Evolutionary conservation across 2,888 invertebrate species (phyloP), one percentile per base, ranked within the genome.

Genomic region (Caenorhabditis virilis): DNA sequence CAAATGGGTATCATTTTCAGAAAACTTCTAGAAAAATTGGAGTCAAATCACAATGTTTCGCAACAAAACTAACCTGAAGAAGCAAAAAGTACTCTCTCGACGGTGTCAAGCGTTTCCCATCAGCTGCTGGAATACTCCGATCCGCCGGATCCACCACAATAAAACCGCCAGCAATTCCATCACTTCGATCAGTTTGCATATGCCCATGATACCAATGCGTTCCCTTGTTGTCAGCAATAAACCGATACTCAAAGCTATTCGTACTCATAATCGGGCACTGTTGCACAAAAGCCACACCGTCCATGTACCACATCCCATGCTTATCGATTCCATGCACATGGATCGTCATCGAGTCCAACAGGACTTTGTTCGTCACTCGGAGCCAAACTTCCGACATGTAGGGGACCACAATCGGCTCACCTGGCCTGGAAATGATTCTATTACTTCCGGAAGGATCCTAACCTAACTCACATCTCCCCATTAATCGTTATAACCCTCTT

Each of bases 281-380:
- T 54, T 80, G 80, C 2, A 80, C 67, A 43, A 74, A 76, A 5
- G 79, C 72, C 11, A 78, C 78, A 5, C 78, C 78, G 46, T 78
- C 78, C 43, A 68, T 77, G 64, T 58, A 79, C 80, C 80, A 80
- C 58, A 78, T 56, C 38, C 59, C 58, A 23, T 71, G 59, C 48
- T 80, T 80, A 55, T 80, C 78, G 30, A 80, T 60, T 25, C 80
- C 80, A 41, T 80, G 80, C 7, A 80, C 63, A 41, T 80, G 80
- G 9, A 80, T 54, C 5, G 78, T 78, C 23, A 79, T 47, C 1
- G 74, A 68, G 43, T 81, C 78, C 41, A 72, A 53, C 15, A 74
- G 52, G 16, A 80, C 48, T 16, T 57, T 59, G 55, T 80, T 80
- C 13, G 53, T 62, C 18, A 80, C 77, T n/a, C 72, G 61, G 23